Base-by-base conservation (phyloP, 2,113 vertebrate species). In the Myanophis thanlyinensis region DNA sequence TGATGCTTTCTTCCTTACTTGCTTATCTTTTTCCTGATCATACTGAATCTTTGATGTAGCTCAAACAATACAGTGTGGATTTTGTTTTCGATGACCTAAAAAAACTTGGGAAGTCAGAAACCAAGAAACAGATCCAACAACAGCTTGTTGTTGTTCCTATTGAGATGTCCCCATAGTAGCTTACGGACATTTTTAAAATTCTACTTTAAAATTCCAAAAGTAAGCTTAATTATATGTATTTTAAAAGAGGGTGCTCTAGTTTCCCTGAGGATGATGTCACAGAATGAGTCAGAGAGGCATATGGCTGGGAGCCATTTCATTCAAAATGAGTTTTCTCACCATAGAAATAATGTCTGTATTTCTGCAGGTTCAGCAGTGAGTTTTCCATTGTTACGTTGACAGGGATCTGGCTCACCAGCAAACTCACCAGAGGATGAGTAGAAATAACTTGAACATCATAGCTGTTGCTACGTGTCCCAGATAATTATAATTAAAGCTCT, bases 1-100 rank as follows among this genome's bases (percentile, higher is more conserved):
- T 92, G 23, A 89, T 96, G 93, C 85, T 96, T 96, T 44, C 96
- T 96, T 96, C 89, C 88, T 96, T 94, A 93, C 80, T 96, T 96
- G 96, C 95, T 96, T 89, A 90, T 96, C 93, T 95, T 95, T 97
- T 15, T 8, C 91, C 96, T 96, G 94, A 95, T 88, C 90, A 94
- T 92, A 46, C 92, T 94, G 89, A 93, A 90, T 93, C 96, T 95
- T 95, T 93, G 94, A 95, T 96, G 94, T 95, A 94, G 92, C 91
- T n/a, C 97, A 97, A 84, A 89, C 85, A 93, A 93, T 93, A 27
- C 13, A 52, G 35, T 18, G 47, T 53, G 46, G 91, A 30, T 80
- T 88, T 88, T 80, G 49, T 67, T 62, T 35, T 88, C 30, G 18
- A 27, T 89, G 73, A 62, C 87, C 91, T 86, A 40, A 53, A 62